Evolutionary conservation across 2,797 vertebrate genomes (phyloP).

Genomic region (Halcyon badia): DNA sequence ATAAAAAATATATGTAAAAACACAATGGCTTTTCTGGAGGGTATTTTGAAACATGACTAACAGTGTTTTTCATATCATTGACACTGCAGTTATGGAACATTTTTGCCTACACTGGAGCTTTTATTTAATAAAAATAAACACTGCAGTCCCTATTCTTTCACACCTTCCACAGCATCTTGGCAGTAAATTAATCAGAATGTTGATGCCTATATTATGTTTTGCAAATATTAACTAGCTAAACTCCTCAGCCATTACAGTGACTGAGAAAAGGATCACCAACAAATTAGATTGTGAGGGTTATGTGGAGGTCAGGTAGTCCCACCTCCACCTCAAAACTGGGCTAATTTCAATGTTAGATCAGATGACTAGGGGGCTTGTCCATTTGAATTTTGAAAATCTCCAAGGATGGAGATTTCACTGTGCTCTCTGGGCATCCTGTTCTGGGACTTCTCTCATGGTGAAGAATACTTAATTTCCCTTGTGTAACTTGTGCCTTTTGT

Average conservation of each 20-base stretch:
- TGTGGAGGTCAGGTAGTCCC: neutral
- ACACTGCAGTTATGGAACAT: neutral
- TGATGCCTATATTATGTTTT: neutral
- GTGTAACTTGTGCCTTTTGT: neutral
- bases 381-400: neutral
- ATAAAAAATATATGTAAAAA: neutral
- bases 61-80: neutral
- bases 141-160: neutral
- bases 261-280: neutral
- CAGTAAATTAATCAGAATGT: neutral
- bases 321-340: neutral
- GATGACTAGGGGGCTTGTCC: neutral
- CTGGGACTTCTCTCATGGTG: neutral
- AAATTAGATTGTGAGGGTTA: neutral
- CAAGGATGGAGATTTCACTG: neutral
- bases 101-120: neutral
- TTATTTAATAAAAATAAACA: slow-evolving; percentile 1
- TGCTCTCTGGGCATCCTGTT: neutral
- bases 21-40: neutral
- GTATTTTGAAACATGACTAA: neutral
- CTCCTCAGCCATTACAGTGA: neutral
- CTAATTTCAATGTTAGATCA: neutral
- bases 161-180: neutral
- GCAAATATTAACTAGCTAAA: neutral
- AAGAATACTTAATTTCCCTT: neutral